These are phyloP conservation scores for Vulpes vulpes DNA, from an alignment of 2,113 vertebrate species.

Conservation along the genomic window DNA sequence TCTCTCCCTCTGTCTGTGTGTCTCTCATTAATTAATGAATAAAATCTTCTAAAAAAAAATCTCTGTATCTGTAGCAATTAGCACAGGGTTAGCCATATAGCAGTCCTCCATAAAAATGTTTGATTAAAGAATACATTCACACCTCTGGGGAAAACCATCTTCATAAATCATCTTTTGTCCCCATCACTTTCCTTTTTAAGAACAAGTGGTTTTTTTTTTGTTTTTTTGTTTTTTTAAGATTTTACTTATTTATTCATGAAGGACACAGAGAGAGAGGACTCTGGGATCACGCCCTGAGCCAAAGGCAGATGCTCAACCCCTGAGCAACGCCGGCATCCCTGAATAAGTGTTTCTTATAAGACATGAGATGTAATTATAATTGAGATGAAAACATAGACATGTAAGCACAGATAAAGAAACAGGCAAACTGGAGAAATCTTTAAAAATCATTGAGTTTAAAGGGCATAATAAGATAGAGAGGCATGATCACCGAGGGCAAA, in stretches of 20 bases:
- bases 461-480: neutral
- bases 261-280: too few relatives aligned
- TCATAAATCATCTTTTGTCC: neutral
- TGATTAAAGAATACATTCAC: constrained; percentile 29
- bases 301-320: too few relatives aligned
- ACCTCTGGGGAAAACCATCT: neutral
- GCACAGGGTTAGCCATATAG: neutral
- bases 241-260: too few relatives aligned
- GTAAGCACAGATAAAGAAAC: neutral
- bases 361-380: neutral
- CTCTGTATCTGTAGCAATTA: neutral
- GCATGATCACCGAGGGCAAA: neutral
- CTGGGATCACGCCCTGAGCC: too few relatives aligned
- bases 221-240: too few relatives aligned
- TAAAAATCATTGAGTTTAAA: constrained; percentile 4
- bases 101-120: constrained; percentile 22
- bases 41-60: neutral
- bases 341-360: neutral
- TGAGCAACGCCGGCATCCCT: too few relatives aligned
- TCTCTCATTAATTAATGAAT: too few relatives aligned
- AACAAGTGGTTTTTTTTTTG: neutral
- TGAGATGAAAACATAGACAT: constrained; percentile 3
- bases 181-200: neutral
- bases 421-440: neutral
- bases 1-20: too few relatives aligned